Evolutionary conservation across 2,888 invertebrate genomes (phyloP).

Genomic region (Tryphoninae sp.): DNA sequence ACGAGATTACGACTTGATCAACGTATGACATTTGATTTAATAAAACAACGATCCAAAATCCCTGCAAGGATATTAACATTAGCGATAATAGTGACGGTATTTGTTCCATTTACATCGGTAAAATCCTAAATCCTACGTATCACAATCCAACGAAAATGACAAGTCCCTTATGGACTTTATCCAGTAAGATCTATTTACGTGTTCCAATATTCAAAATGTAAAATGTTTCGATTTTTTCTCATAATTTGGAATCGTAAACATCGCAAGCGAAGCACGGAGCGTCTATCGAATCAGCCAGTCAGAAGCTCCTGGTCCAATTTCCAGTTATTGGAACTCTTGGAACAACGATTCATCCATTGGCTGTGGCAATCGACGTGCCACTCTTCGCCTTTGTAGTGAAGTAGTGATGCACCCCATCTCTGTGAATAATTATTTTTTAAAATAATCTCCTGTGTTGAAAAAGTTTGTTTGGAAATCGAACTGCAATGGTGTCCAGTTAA

Average conservation of each 20-base stretch:
- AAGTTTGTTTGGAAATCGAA: too few species aligned
- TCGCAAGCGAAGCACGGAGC: background rate
- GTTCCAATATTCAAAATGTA: background rate
- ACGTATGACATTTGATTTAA: background rate
- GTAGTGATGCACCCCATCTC: background rate
- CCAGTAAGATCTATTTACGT: background rate
- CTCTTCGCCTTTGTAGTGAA: too few species aligned
- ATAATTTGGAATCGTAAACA: background rate
- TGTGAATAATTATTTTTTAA: background rate
- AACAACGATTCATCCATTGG: background rate
- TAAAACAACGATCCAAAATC: background rate
- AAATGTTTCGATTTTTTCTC: background rate
- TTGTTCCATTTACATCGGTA: background rate
- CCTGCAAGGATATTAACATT: background rate
- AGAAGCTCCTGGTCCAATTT: background rate
- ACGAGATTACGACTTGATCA: background rate
- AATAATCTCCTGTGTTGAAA: background rate
- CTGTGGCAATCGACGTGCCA: too few species aligned
- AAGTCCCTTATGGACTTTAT: background rate
- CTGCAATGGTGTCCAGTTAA: too few species aligned
- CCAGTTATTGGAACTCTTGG: background rate
- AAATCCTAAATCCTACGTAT: constrained; percentile 24
- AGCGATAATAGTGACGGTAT: background rate
- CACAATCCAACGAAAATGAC: constrained; percentile 35
- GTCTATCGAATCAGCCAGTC: background rate